These are phyloP conservation scores for Procambarus clarkii DNA, from an alignment of 1,140 invertebrate species.

Conservation along the genomic window DNA sequence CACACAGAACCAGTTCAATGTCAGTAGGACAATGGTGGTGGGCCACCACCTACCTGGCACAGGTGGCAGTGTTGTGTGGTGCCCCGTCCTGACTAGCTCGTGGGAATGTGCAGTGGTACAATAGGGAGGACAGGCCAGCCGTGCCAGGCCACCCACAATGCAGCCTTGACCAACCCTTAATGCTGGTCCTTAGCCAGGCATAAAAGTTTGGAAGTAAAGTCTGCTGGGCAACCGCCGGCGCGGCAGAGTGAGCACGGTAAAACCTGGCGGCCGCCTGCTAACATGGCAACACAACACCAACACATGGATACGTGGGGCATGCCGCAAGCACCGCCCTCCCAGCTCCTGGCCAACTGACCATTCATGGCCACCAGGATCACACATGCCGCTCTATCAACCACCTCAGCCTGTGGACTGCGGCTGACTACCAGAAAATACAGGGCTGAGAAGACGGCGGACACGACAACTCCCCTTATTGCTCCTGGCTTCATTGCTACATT, in stretches of 20 bases:
- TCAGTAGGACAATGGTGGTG: neutral
- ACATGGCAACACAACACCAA: conserved; percentile 58
- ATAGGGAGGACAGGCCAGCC: conserved; percentile 57
- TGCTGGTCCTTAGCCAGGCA: neutral
- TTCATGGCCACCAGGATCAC: conserved; percentile 16
- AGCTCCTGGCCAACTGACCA: neutral
- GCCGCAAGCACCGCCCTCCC: conserved; percentile 46
- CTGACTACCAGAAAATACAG: conserved; percentile 49
- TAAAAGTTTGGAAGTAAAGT: conserved; percentile 1
- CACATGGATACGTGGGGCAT: conserved; percentile 44
- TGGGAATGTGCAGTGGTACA: conserved; percentile 69
- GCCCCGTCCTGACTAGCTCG: conserved; percentile 65
- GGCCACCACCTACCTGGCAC: conserved; percentile 39
- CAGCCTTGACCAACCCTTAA: conserved; percentile 15
- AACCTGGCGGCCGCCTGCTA: conserved; percentile 57
- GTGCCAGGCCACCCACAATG: conserved; percentile 21
- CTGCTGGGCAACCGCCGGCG: conserved; percentile 35
- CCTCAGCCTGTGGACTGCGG: conserved; percentile 56
- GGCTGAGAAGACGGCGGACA: conserved; percentile 58
- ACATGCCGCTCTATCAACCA: conserved; percentile 29
- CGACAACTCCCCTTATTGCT: conserved; percentile 62
- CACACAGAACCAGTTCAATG: conserved; percentile 18
- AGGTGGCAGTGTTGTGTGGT: conserved; percentile 21
- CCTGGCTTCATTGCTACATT: conserved; percentile 64
- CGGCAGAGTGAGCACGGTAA: conserved; percentile 59